Conservation (phyloP, 2,113 vertebrate genomes). For the Panurus biarmicus region DNA sequence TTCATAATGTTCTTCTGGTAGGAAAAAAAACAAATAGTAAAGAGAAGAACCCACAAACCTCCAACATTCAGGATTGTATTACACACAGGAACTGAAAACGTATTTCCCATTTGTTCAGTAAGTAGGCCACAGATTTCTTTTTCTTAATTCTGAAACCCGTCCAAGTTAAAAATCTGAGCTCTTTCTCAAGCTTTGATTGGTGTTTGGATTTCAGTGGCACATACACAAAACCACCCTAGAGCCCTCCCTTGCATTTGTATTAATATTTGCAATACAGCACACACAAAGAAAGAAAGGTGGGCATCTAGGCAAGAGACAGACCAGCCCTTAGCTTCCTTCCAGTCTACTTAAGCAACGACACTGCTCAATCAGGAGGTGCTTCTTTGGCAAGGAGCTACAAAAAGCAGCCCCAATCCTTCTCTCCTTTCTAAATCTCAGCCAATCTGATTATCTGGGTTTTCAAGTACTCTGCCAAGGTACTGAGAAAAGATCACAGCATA, state of each 20-base stretch:
- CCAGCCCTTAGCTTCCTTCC: background rate
- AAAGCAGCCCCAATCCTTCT: background rate
- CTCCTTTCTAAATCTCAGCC: background rate
- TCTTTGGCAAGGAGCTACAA: background rate
- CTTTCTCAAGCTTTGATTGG: background rate
- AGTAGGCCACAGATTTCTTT: background rate
- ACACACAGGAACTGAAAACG: background rate
- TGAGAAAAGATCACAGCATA: constrained; percentile 13
- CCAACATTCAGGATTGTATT: background rate
- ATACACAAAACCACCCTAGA: background rate
- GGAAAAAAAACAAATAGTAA: background rate
- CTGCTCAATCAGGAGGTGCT: background rate
- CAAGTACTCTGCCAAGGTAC: background rate
- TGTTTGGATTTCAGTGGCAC: background rate
- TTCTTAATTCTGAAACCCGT: background rate
- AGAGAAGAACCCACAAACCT: no score
- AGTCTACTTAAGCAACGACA: background rate
- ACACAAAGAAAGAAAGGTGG: background rate
- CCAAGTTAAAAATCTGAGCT: background rate
- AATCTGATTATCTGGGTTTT: constrained; percentile 14
- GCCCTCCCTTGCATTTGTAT: background rate
- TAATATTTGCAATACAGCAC: background rate
- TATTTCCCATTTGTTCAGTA: background rate
- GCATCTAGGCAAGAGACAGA: background rate
- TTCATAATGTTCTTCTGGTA: background rate